These are phyloP conservation scores for Apodemia duryi DNA, from an alignment of 2,888 invertebrate genomes.

Conservation along the genomic window DNA sequence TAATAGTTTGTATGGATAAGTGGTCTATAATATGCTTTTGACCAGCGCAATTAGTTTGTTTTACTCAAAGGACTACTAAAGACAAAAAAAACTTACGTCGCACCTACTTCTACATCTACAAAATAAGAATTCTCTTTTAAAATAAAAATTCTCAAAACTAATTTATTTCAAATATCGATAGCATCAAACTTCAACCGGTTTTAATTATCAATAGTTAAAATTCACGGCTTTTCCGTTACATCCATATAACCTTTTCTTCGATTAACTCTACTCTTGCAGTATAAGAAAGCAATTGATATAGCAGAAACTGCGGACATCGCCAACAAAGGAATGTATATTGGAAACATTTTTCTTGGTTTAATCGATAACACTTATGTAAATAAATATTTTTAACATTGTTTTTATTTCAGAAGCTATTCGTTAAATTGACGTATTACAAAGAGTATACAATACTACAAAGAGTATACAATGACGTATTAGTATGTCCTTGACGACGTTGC, in stretches of 20 bases:
- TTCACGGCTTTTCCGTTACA: conserved; percentile 57
- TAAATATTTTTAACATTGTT: not conserved
- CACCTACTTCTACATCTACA: no score
- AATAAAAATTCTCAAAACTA: conserved; percentile 7
- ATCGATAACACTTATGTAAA: not conserved
- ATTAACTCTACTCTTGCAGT: conserved; percentile 52
- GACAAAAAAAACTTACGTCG: no score
- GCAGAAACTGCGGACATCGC: conserved; percentile 61
- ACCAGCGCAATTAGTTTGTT: no score
- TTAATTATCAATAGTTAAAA: conserved; percentile 7
- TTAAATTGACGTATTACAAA: no score
- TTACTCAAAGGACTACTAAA: no score
- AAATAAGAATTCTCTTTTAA: not conserved
- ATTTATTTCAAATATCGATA: not conserved
- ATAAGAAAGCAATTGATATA: conserved; percentile 55
- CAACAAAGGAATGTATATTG: conserved; percentile 53
- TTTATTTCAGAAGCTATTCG: not conserved
- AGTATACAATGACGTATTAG: no score
- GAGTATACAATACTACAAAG: no score
- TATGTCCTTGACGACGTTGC: no score
- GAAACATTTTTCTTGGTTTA: conserved; percentile 33
- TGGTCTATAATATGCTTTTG: no score
- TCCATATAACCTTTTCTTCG: conserved; percentile 62
- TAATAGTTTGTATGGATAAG: no score
- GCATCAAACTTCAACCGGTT: not conserved